Conservation (phyloP, 2,888 invertebrate genomes). For the Lutraria lutraria region DNA sequence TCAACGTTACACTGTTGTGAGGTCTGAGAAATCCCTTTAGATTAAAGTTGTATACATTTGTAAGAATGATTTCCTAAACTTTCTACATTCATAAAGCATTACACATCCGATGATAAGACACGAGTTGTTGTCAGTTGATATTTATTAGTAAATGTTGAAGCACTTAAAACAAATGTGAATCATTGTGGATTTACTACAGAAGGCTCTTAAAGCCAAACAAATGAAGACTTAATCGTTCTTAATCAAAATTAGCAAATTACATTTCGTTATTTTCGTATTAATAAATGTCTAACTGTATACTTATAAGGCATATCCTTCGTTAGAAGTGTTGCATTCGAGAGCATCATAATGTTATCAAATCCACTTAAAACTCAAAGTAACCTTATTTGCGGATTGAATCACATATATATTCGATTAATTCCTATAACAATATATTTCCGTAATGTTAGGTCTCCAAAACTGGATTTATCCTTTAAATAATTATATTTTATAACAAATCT, state of each 20-base stretch:
- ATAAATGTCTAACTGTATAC: too few species aligned
- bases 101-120: background rate
- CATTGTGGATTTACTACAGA: too few species aligned
- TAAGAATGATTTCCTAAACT: background rate
- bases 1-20: too few species aligned
- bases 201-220: background rate
- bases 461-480: background rate
- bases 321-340: background rate
- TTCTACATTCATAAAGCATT: background rate
- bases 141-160: background rate
- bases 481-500: background rate
- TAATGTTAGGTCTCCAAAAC: background rate
- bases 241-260: too few species aligned
- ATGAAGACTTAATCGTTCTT: too few species aligned
- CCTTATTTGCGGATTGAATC: background rate
- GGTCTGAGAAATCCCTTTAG: background rate
- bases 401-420: background rate
- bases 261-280: too few species aligned
- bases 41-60: background rate
- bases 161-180: background rate
- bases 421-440: background rate
- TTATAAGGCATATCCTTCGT: too few species aligned
- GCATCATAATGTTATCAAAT: background rate
- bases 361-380: background rate
- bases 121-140: background rate